Evolutionary conservation across 92 coral and sea anemone species (phyloP), one percentile per base, ranked within the genome.

Genomic region (Actinostola sp.): DNA sequence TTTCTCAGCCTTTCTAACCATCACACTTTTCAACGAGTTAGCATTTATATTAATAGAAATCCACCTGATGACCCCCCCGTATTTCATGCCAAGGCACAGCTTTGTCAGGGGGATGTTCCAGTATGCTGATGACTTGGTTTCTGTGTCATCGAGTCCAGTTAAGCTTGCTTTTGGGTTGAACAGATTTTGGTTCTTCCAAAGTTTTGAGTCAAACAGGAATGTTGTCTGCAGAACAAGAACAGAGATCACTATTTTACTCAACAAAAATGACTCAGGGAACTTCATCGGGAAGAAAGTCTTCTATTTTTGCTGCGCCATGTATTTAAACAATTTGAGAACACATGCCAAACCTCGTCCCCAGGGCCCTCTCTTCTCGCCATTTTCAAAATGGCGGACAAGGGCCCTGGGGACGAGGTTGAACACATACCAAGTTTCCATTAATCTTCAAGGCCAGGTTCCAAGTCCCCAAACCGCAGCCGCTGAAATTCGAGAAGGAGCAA

Each of bases 21-120:
- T 72, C 38, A 45, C 42, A 24, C 51, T 35, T 8, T 24, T 25
- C 25, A 72, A 59, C 1, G 67, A 72, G 13, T 7, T 14, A 1
- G 54, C 66, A 0, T 38, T 27, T 12, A 38, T 34, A 29, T 25
- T n/a, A 45, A 59, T 58, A 8, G 55, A 33, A 11, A 72, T 55
- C 78, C 78, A 72, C 1, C 32, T 57, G n/a, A 57, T 72, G 14
- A 32, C 16, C 67, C 78, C 78, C 20, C 8, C 43, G 35, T 57
- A 58, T 17, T 39, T 57, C 78, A 72, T 72, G 2, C 78, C 78
- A 43, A 72, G 66, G 21, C 78, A 72, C 39, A 72, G 57, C 57
- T 57, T 72, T 4, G 11, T 67, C 49, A 67, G 39, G 56, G 73
- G 73, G 27, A 12, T 67, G 24, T 29, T 21, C 38, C 60, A 30